phyloP scores from a whole-genome alignment of 2,888 invertebrate species.

The Dynastes grantii region DNA sequence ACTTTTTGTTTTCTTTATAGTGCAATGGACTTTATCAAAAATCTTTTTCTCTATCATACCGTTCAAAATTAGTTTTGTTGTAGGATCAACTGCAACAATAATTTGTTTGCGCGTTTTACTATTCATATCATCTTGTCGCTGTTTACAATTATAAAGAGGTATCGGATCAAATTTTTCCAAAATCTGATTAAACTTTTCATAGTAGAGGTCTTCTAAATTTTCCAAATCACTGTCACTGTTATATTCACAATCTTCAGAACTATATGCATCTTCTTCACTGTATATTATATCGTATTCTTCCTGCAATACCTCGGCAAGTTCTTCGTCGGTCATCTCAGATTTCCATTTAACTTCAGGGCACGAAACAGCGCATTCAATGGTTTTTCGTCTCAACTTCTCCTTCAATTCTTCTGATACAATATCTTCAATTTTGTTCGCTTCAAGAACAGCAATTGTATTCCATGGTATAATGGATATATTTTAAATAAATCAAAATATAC shows the following conservation, averaged over 20 bases:
- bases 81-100: slow-evolving; percentile 91
- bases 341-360: slow-evolving; percentile 29
- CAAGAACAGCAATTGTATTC: slow-evolving; percentile 77
- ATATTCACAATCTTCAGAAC: slow-evolving; percentile 80
- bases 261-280: slow-evolving; percentile 91
- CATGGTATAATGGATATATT: slow-evolving; percentile 60
- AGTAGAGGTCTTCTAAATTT: slow-evolving; percentile 74
- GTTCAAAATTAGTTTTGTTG: slow-evolving; percentile 88
- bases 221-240: slow-evolving; percentile 72
- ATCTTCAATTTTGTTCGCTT: slow-evolving; percentile 81
- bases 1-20: slow-evolving; percentile 83
- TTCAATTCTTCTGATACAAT: slow-evolving; percentile 95
- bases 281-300: slow-evolving; percentile 88
- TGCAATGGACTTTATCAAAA: slow-evolving; percentile 88
- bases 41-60: slow-evolving; percentile 88
- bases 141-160: slow-evolving; percentile 78
- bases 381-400: slow-evolving; percentile 76
- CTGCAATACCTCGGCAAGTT: slow-evolving; percentile 62
- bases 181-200: slow-evolving; percentile 85
- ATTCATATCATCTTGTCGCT: neutral
- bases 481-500: too few species aligned
- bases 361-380: slow-evolving; percentile 71
- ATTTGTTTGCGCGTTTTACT: slow-evolving; percentile 74
- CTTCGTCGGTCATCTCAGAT: too few species aligned
- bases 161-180: slow-evolving; percentile 80